Percentiles rank a stretch among this genome's conserved stretches.
Conservation (phyloP, 2,888 invertebrate genomes). For the Eulithis testata region DNA sequence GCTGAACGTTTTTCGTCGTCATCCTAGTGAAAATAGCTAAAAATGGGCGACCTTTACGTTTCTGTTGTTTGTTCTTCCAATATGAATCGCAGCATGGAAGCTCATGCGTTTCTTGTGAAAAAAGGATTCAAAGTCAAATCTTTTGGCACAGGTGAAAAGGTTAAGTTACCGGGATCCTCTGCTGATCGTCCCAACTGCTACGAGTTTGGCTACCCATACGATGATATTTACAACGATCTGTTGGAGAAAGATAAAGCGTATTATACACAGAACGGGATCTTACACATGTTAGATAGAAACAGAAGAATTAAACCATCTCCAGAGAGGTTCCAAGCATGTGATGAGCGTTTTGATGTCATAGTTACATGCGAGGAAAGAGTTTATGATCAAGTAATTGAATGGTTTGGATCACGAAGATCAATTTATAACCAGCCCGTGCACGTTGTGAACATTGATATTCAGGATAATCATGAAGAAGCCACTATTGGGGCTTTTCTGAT, state of each 20-base stretch:
- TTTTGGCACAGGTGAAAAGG: conserved; percentile 97
- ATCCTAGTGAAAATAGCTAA: conserved; percentile 1
- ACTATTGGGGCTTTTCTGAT: conserved; percentile 99
- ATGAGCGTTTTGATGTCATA: conserved; percentile 97
- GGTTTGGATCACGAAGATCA: conserved; percentile 92
- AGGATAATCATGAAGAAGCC: conserved; percentile 99
- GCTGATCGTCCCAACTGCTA: conserved; percentile 98
- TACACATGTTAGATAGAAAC: conserved; percentile 99
- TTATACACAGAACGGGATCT: conserved; percentile 98
- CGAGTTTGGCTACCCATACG: conserved; percentile 97
- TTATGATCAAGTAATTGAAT: conserved; percentile 98
- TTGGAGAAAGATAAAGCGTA: conserved; percentile 94
- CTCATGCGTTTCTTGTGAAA: conserved; percentile 98
- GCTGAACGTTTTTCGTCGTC: background rate
- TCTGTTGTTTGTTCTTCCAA: conserved; percentile 99
- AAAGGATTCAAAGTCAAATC: conserved; percentile 98
- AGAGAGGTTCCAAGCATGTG: conserved; percentile 95
- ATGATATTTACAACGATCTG: conserved; percentile 97
- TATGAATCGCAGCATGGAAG: conserved; percentile 99
- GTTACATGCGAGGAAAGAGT: conserved; percentile 99
- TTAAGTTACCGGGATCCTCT: conserved; percentile 97
- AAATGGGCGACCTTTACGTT: conserved; percentile 86
- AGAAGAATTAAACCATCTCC: conserved; percentile 96
- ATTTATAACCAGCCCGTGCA: conserved; percentile 95
- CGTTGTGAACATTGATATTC: conserved; percentile 99